Evolutionary conservation across 2,113 vertebrate species (phyloP).

Genomic region (Paramisgurnus dabryanus): DNA sequence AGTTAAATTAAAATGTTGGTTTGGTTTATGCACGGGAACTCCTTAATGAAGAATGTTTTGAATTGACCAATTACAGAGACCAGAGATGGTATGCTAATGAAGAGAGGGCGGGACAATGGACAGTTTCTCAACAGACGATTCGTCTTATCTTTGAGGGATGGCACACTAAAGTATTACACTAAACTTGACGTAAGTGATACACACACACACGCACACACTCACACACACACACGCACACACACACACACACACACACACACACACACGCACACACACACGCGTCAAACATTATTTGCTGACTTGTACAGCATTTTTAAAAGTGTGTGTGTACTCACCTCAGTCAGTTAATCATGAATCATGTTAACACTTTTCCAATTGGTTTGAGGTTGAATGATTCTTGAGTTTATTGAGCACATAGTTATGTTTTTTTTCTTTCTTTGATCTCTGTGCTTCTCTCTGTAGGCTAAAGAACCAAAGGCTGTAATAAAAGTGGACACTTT

Average conservation of each 20-base stretch:
- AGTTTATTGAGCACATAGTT: background rate
- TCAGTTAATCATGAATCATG: no score
- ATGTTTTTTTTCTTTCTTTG: background rate
- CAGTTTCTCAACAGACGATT: slow-evolving; percentile 86
- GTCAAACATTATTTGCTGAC: no score
- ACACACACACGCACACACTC: background rate
- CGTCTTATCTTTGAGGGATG: slow-evolving; percentile 83
- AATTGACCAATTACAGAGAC: slow-evolving; percentile 66
- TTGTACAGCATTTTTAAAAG: no score
- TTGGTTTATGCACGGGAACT: no score
- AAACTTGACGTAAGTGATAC: slow-evolving; percentile 83
- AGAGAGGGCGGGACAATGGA: slow-evolving; percentile 85
- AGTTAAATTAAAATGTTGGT: no score
- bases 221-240: no score
- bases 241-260: no score
- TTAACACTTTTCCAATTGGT: no score
- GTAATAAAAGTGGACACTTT: slow-evolving; percentile 84
- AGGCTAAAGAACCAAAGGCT: slow-evolving; percentile 90
- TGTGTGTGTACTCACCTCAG: no score
- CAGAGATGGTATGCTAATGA: slow-evolving; percentile 84
- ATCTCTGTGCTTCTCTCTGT: slow-evolving; percentile 7
- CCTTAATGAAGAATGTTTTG: no score
- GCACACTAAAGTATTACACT: slow-evolving; percentile 85
- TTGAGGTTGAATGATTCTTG: no score
- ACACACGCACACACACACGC: background rate